Base-by-base conservation (phyloP, 92 coral and sea anemone species). In the Muricea muricata region DNA sequence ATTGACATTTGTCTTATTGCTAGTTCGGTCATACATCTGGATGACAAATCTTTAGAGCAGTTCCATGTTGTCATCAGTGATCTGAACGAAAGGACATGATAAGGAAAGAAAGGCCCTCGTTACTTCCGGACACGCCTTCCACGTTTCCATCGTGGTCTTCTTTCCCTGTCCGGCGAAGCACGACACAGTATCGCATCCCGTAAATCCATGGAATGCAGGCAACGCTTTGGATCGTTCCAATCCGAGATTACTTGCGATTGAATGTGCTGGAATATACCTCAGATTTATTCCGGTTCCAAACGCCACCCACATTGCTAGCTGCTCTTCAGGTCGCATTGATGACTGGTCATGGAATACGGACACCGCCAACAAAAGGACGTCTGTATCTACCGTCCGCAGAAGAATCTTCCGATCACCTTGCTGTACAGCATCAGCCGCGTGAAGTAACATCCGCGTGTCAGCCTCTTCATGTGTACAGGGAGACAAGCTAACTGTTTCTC, bases 231-330 rank as follows among this genome's bases (percentile, higher is more conserved):
- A 86, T 92, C 30, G 90, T 26, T 30, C 60, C 50, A 7, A 81
- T 79, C 69, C 90, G 66, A 20, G 93, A 93, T 55, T 89, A 11
- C 58, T 79, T 30, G 89, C 47, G 9, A 88, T 88, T 18, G 75
- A 84, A 65, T 91, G 92, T 52, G 92, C 90, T 17, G 92, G 90
- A 30, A 91, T 91, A 52, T 87, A 91, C 9, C 87, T 79, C 12
- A 72, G 72, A 29, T 87, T 54, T 7, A 73, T 48, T 0, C 91
- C 91, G 31, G 91, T 79, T 39, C 91, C 93, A 60, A 87, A 80
- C 21, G 84, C 83, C 28, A 87, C 87, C 87, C 91, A 90, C 41
- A 90, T 66, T n/a, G 83, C 91, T 32, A 83, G 31, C 55, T 60
- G 70, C 57, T 80, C 85, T 5, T 88, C 75, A 83, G 29, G 65